Evolutionary conservation across 1,140 invertebrate species (phyloP).

Genomic region (Vanessa atalanta): DNA sequence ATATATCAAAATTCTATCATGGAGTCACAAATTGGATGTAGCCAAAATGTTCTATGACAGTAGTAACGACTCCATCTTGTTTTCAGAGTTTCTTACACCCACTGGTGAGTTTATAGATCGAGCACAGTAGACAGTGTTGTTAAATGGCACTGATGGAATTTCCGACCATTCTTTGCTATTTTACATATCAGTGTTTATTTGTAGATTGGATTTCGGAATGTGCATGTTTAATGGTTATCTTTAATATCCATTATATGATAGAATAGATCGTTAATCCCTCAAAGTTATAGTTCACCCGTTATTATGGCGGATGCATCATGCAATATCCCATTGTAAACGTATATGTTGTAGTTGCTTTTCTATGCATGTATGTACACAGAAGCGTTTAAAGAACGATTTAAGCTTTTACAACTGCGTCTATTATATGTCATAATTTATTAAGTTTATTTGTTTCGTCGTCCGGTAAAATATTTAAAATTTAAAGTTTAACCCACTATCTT

Average conservation of each 20-base stretch:
- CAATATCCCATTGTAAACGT: neutral
- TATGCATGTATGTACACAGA: neutral
- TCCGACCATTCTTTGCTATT: constrained; percentile 36
- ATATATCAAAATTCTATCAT: constrained; percentile 42
- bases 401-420: too few relatives aligned
- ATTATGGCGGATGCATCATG: neutral
- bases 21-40: constrained; percentile 74
- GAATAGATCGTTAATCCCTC: neutral
- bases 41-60: constrained; percentile 54
- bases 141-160: constrained; percentile 49
- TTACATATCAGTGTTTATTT: constrained; percentile 41
- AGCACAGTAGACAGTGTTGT: constrained; percentile 67
- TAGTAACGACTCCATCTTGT: constrained; percentile 80
- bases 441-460: too few relatives aligned
- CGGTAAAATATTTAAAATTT: too few relatives aligned
- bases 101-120: constrained; percentile 76
- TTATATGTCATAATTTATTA: too few relatives aligned
- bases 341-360: neutral
- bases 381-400: neutral
- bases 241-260: neutral
- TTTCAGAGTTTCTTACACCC: constrained; percentile 80
- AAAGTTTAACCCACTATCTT: too few relatives aligned
- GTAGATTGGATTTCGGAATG: constrained; percentile 50
- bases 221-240: constrained; percentile 41
- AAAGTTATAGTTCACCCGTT: neutral